Evolutionary conservation across 2,888 invertebrate genomes (phyloP), one percentile per base, ranked within the genome.

Genomic region (Scaptomyza flava): DNA sequence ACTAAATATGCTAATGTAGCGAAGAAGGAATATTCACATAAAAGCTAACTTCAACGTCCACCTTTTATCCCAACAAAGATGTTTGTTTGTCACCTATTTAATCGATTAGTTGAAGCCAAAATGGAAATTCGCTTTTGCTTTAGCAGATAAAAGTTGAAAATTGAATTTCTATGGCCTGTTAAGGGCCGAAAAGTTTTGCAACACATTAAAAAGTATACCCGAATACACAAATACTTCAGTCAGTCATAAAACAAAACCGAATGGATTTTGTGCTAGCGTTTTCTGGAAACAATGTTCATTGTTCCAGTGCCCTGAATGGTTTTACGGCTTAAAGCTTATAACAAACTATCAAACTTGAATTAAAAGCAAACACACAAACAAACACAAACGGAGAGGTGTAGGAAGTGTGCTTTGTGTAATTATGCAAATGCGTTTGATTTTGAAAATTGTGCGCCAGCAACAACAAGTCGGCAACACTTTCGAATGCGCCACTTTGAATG

Each of bases 371-470:
- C 58, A 62, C 58, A 42, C 20, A 14, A n/a, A 47, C 46, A 68
- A 56, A 50, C 27, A 23, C 23, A 50, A n/a, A 52, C 50, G 33
- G 27, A 33, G 23, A 41, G 63, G 59, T 52, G 46, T 9, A 17
- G 52, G 30, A 45, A 57, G 63, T 72, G 57, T 67, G 72, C 77
- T 79, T 81, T 81, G 76, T 80, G 68, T 86, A 84, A 84, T 84
- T 84, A 84, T 84, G 84, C 84, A 84, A 84, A 84, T 84, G 83
- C 68, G 70, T 74, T 86, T 83, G 88, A 83, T 88, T 83, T 83
- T 72, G 88, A 87, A 87, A 85, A 79, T 68, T 71, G 79, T 77
- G 80, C 77, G 67, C 54, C 59, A 50, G 46, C 65, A 66, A 65
- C 82, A 81, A 81, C 77, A 85, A 79, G 82, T 79, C 79, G 77